Base-by-base conservation (phyloP, 2,888 invertebrate genomes). In the Epirrhoe tristata region DNA sequence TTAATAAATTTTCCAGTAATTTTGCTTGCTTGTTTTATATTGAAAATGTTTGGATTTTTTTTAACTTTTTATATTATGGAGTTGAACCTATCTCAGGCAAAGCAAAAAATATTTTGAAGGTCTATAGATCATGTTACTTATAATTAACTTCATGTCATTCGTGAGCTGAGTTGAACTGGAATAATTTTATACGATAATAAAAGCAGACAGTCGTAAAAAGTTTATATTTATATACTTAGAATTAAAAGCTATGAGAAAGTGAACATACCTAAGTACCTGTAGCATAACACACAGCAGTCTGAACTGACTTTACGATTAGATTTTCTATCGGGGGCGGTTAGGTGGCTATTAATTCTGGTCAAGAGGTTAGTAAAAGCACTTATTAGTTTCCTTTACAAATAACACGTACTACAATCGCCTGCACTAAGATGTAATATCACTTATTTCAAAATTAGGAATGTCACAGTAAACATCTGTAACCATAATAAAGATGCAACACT, bases 401-500 rank as follows among this genome's bases (percentile, higher is more conserved):
- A 32, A 48, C 54, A 62, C 8, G 34, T 56, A 51, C 59, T 69
- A 71, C 74, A 72, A 70, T 24, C 24, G 24, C 24, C 24, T 24
- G 24, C 24, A 24, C 24, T 24, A 2, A 24, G 24, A 2, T 24
- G 24, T 24, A 24, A 24, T 3, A 24, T 24, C 24, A 24, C 3
- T 24, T n/a, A n/a, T n/a, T 24, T 24, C 24, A 24, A 1, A 24
- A 24, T 24, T 24, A 2, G 24, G 24, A 24, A 24, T 24, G 24
- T 24, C 24, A 24, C 24, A 24, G 24, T 24, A 24, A 24, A 24
- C 24, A 24, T 24, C 24, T 32, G 32, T 32, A 32, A 32, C 32
- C 32, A 32, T 32, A 5, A 32, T 32, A 32, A 32, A 32, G 6
- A 5, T 32, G 32, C 32, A 32, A 32, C 32, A 32, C 32, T 32